These are phyloP conservation scores for Climacteris rufus DNA, from an alignment of 2,113 vertebrate species.

Conservation along the genomic window DNA sequence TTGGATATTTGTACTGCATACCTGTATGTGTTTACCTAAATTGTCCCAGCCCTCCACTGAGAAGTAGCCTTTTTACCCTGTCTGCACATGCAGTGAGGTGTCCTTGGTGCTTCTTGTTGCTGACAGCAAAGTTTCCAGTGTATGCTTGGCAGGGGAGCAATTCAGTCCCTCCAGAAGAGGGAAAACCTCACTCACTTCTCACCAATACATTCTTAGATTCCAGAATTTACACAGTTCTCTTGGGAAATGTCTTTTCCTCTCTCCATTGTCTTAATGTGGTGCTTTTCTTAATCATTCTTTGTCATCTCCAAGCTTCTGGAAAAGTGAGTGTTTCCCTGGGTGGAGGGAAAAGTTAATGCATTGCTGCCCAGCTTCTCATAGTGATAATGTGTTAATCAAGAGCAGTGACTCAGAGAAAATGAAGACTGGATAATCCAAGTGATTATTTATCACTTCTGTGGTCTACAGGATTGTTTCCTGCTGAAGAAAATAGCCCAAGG, in stretches of 20 bases:
- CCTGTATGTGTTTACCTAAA: background rate
- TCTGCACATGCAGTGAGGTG: background rate
- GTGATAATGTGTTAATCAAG: background rate
- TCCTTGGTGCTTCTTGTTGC: background rate
- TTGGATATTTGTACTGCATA: background rate
- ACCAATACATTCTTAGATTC: background rate
- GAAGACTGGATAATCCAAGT: background rate
- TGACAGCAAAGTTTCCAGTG: background rate
- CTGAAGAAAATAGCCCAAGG: background rate
- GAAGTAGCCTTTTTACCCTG: background rate
- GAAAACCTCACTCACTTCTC: background rate
- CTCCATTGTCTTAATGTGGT: background rate
- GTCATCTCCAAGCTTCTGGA: conserved; percentile 39
- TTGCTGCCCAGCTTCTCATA: background rate
- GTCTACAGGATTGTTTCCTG: conserved; percentile 1
- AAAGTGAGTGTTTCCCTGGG: conserved; percentile 29
- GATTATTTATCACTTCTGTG: conserved; percentile 21
- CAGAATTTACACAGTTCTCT: background rate
- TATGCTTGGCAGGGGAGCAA: background rate
- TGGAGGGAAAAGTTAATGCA: background rate
- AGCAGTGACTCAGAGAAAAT: conserved; percentile 35
- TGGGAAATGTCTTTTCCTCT: conserved; percentile 11
- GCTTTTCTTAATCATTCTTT: conserved; percentile 38
- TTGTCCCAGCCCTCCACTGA: background rate
- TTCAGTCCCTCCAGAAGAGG: background rate